A percentile compares a stretch with the other conserved stretches of the same genome.
phyloP scores from a whole-genome alignment of 2,797 vertebrate species.

The Aythya fuligula region DNA sequence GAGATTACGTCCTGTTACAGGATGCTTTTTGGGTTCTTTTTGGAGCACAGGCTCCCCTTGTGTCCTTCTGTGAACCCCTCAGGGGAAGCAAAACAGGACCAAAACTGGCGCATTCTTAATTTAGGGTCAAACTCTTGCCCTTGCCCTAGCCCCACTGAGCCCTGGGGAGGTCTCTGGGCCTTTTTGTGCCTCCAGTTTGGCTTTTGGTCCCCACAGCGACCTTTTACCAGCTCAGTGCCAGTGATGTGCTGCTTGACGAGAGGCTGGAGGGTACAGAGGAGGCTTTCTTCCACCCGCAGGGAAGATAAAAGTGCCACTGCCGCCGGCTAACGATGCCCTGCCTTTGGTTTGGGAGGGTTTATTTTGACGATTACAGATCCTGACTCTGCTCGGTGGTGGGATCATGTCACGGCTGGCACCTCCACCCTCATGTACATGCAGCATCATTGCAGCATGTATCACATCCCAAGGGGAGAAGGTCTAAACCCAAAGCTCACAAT shows the following conservation, averaged over 20 bases:
- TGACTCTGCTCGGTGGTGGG: not conserved
- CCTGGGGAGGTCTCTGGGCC: not conserved
- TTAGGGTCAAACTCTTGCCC: not conserved
- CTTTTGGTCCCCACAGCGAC: fast-evolving
- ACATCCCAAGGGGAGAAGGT: not conserved
- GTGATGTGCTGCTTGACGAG: not conserved
- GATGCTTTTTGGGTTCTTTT: not conserved
- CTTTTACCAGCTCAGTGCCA: not conserved
- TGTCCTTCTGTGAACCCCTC: not conserved
- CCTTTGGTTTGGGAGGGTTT: not conserved
- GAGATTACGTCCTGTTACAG: not conserved
- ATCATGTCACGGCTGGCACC: not conserved
- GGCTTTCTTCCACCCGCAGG: not conserved
- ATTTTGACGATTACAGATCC: not conserved
- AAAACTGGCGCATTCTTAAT: not conserved
- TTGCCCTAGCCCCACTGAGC: not conserved
- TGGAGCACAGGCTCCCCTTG: not conserved
- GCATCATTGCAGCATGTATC: not conserved
- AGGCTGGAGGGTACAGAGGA: conserved; percentile 2
- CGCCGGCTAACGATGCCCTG: not conserved
- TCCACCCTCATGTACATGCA: not conserved
- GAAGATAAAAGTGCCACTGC: not conserved
- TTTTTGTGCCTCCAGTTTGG: not conserved
- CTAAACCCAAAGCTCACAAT: conserved; percentile 40
- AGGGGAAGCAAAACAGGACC: not conserved